Base-by-base conservation (phyloP, 1,140 invertebrate genomes). In the Drosophila fuyamai region DNA sequence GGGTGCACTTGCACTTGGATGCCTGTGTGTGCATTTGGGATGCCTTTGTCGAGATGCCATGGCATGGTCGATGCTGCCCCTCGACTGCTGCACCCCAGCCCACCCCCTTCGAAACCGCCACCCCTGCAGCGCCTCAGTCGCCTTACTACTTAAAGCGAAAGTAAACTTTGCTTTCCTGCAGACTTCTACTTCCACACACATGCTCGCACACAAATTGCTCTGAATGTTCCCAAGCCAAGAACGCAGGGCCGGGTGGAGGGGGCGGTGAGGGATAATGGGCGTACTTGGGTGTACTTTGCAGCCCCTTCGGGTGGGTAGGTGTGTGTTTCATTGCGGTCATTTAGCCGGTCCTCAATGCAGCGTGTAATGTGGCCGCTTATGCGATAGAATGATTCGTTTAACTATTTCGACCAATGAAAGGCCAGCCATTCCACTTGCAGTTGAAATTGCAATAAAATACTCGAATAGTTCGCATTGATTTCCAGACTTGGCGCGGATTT, bases 291-390 rank as follows among this genome's bases (percentile, higher is more conserved):
- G 40, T 59, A 40, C 44, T 51, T 66, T 71, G 76, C 55, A 54
- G 18, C 50, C 14, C 16, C 23, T 46, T 61, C 44, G 63, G 63
- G 46, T 65, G 63, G 67, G 46, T 57, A 75, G 84, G 83, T 88
- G 84, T 80, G 83, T 53, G 76, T 79, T 79, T 89, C 60, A 79
- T 84, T 88, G 84, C 65, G 84, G 84, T 88, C 84, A 88, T 88
- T 88, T 88, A 83, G 84, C 84, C 74, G 72, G 62, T 77, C 80
- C 80, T 89, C 80, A 88, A 89, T 88, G 84, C 84, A 89, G 84
- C 84, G 76, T 89, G 84, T 83, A 89, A 88, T 88, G 84, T 48
- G 84, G 84, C 74, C 84, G 80, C 84, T 89, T 88, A 89, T 80
- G 51, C 67, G 68, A 80, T 80, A 51, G 76, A 86, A 76, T 68